These are phyloP conservation scores for Tineola bisselliella DNA, from an alignment of 2,888 invertebrate species.

Conservation along the genomic window DNA sequence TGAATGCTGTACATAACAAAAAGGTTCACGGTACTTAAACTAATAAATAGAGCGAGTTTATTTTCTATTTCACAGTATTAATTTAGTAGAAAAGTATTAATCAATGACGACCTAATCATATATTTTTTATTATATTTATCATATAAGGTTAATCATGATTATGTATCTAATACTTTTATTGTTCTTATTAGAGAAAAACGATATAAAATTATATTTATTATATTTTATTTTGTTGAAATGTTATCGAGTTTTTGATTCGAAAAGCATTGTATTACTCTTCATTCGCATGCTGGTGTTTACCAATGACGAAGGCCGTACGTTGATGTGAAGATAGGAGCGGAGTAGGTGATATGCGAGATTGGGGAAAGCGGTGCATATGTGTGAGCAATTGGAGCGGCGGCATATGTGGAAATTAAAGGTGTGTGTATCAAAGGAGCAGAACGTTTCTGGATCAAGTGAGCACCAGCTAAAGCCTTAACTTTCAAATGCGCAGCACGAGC, in stretches of 20 bases:
- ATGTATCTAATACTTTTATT: too few species aligned
- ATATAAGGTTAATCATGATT: too few species aligned
- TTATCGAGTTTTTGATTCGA: neutral
- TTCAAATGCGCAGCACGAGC: constrained; percentile 45
- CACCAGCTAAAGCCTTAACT: constrained; percentile 20
- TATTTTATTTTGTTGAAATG: constrained; percentile 36
- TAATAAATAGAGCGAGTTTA: too few species aligned
- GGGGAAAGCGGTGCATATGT: constrained; percentile 28
- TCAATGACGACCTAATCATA: too few species aligned
- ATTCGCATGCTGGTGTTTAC: constrained; percentile 39
- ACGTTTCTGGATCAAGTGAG: constrained; percentile 49
- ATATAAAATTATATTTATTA: constrained; percentile 15
- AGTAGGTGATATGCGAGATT: constrained; percentile 24
- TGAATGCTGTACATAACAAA: too few species aligned
- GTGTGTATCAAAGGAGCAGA: constrained; percentile 21
- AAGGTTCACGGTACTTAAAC: too few species aligned
- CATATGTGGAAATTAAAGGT: constrained; percentile 22
- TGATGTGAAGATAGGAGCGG: constrained; percentile 34
- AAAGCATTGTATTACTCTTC: constrained; percentile 22
- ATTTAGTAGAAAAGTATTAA: too few species aligned
- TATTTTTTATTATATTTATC: too few species aligned
- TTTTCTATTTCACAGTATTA: too few species aligned
- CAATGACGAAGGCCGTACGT: constrained; percentile 47
- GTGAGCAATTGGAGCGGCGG: constrained; percentile 31
- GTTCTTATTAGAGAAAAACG: too few species aligned